Evolutionary conservation across 2,888 invertebrate species (phyloP), one percentile per base, ranked within the genome.

Genomic region (Pristionchus japonicus): DNA sequence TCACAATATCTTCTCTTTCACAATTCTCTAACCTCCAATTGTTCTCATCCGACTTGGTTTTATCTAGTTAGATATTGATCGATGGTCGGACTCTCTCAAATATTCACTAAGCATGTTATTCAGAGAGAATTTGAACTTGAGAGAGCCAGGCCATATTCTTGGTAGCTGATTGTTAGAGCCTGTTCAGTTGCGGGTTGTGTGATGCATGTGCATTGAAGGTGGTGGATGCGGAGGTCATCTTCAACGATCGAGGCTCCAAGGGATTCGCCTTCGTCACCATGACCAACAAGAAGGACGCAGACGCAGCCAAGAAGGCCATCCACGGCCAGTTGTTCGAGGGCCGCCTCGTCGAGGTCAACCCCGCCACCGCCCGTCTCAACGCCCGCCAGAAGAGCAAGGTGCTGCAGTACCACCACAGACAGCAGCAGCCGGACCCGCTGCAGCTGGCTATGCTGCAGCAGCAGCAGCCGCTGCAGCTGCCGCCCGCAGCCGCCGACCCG

Each of bases 221-320:
- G 17, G 23, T 43, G 20, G 74, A 43, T 7, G 37, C 40, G 31
- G 74, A 74, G 20, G 43, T 74, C 11, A 74, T 74, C 74, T 74
- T 74, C 40, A 74, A 74, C n/a, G 74, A 74, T 11, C 74, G 74
- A 13, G 74, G 74, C 17, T 74, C 74, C 23, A 74, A 74, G 43
- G 74, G 74, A 37, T 74, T 74, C 40, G 74, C 34, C 17, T 74
- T 74, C 74, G 40, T 74, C 23, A 74, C 74, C 0, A 74, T 74
- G 74, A 31, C 40, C 11, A 74, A 37, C 20, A 40, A 20, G 43
- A 34, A n/a, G 1, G 74, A 34, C 6, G 74, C 74, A n/a, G 74
- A 74, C 11, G 43, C 74, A 74, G 74, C 74, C 20, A 74, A 43
- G 43, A 34, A 34, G 40, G 74, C 74, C 74, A 74, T 74, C 23